A percentile compares a stretch with the other conserved stretches of the same genome.
Conservation (phyloP, 2,888 invertebrate genomes). For the Cryptocheilus praepositus region DNA sequence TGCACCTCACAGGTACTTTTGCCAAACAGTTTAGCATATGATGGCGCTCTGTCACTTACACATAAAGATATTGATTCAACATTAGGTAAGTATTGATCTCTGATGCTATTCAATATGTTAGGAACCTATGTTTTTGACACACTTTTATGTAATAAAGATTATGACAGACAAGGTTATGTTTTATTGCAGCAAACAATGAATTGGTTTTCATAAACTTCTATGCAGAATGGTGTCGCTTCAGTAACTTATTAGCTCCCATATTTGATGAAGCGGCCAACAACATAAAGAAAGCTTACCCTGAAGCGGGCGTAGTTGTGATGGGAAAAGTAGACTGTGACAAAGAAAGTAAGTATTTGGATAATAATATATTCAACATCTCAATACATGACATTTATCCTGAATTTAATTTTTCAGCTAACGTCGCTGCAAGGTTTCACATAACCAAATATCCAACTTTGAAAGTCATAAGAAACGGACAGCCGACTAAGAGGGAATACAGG, state of each 20-base stretch:
- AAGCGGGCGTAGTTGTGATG: constrained; percentile 90
- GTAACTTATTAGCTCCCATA: constrained; percentile 96
- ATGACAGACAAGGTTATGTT: background rate
- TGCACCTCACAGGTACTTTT: constrained; percentile 46
- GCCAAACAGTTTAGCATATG: constrained; percentile 76
- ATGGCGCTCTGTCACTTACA: constrained; percentile 87
- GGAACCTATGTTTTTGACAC: background rate
- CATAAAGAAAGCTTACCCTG: constrained; percentile 86
- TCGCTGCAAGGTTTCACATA: constrained; percentile 95
- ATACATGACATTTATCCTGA: background rate
- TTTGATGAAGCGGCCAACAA: constrained; percentile 97
- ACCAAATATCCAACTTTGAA: constrained; percentile 99
- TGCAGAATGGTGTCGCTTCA: constrained; percentile 99
- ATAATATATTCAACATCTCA: background rate
- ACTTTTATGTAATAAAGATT: constrained; percentile 5
- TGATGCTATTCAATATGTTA: background rate
- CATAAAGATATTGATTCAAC: constrained; percentile 89
- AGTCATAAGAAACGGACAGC: constrained; percentile 91
- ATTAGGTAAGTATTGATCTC: constrained; percentile 80
- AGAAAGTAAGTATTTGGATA: constrained; percentile 80
- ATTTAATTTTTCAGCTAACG: constrained; percentile 75
- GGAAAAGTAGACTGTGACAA: constrained; percentile 98
- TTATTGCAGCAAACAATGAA: constrained; percentile 89
- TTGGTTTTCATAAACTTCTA: constrained; percentile 99
- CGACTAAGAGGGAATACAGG: constrained; percentile 93